Percentiles rank a stretch among this genome's conserved stretches.
phyloP scores from a whole-genome alignment of 2,113 vertebrate species.

The Nesoenas mayeri region DNA sequence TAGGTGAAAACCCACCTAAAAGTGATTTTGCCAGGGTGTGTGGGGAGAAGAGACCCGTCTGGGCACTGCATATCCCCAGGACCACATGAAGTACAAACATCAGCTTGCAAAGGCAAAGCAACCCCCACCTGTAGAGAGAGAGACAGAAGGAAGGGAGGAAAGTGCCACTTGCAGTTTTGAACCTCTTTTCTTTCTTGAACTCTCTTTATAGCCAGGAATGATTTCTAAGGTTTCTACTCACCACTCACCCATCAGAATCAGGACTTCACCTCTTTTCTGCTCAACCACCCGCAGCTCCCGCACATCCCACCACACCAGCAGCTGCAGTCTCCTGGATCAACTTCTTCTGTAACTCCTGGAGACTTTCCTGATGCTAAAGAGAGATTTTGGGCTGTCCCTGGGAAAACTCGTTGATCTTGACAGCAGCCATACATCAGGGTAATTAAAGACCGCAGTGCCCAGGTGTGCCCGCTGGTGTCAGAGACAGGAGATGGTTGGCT shows the following conservation, averaged over 20 bases:
- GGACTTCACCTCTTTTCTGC: too few relatives aligned
- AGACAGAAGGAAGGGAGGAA: neutral
- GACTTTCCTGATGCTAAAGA: neutral
- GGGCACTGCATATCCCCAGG: neutral
- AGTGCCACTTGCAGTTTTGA: accelerated
- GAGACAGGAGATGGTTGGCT: neutral
- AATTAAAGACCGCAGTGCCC: neutral
- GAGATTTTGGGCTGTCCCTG: neutral
- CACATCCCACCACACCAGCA: too few relatives aligned
- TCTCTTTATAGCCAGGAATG: neutral
- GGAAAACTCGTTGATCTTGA: neutral
- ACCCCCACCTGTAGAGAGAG: too few relatives aligned
- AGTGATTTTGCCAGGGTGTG: too few relatives aligned
- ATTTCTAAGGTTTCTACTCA: neutral
- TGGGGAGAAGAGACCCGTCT: neutral
- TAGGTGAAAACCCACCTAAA: neutral
- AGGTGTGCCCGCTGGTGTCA: neutral
- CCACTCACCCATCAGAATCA: neutral
- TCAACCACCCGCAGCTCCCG: too few relatives aligned
- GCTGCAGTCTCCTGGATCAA: neutral
- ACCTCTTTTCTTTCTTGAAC: accelerated
- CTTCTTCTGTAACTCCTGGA: neutral
- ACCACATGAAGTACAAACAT: too few relatives aligned
- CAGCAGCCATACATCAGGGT: neutral
- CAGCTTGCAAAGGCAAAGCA: too few relatives aligned